phyloP scores from a whole-genome alignment of 2,113 vertebrate species.

The Hippocampus guttulatus region DNA sequence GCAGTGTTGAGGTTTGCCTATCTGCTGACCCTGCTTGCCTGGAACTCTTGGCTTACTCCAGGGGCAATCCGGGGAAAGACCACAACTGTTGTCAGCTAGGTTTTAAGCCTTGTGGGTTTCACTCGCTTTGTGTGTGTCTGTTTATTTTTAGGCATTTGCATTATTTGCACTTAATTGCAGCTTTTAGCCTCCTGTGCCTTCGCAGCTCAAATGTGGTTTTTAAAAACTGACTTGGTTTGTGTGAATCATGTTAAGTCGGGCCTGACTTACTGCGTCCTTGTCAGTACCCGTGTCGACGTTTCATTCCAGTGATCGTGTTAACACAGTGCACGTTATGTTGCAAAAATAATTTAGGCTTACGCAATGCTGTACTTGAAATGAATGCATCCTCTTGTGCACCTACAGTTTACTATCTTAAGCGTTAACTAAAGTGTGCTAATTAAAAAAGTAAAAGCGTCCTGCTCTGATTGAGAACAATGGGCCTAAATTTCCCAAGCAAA shows the following conservation, averaged over 20 bases:
- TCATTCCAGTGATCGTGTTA: slow-evolving; percentile 50
- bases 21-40: slow-evolving; percentile 49
- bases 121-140: slow-evolving; percentile 14
- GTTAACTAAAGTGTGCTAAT: not conserved
- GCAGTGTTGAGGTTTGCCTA: slow-evolving; percentile 65
- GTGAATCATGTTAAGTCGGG: slow-evolving; percentile 56
- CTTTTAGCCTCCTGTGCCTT: slow-evolving; percentile 32
- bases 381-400: slow-evolving; percentile 8
- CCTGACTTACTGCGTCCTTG: slow-evolving; percentile 38
- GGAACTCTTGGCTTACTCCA: slow-evolving; percentile 48
- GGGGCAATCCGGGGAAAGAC: slow-evolving; percentile 41
- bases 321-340: slow-evolving; percentile 59
- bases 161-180: slow-evolving; percentile 41
- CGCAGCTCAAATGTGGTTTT: slow-evolving; percentile 41
- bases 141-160: slow-evolving; percentile 17
- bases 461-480: not conserved
- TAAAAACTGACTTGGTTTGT: slow-evolving; percentile 7
- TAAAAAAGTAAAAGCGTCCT: not conserved
- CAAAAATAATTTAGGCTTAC: slow-evolving; percentile 61
- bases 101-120: slow-evolving; percentile 39
- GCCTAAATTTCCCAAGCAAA: not conserved
- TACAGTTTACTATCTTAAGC: not conserved
- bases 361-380: slow-evolving; percentile 13
- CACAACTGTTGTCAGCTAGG: slow-evolving; percentile 26
- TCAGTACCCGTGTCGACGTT: slow-evolving; percentile 48